Percentiles rank a stretch among this genome's conserved stretches.
These are phyloP conservation scores for Diorhabda elongata DNA, from an alignment of 1,140 invertebrate genomes.

Conservation along the genomic window DNA sequence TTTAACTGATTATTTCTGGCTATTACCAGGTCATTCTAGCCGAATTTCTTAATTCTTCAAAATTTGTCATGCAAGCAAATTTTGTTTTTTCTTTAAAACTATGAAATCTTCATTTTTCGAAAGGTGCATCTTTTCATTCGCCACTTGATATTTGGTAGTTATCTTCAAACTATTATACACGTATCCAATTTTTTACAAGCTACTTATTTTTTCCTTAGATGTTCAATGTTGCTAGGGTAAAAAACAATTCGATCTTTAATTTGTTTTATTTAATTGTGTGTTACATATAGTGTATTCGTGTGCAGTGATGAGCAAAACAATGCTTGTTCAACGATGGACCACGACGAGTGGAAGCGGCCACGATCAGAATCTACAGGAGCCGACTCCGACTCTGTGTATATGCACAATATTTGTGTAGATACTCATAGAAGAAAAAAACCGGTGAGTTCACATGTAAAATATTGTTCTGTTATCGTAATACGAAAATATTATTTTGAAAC, in stretches of 20 bases:
- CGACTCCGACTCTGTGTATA: constrained; percentile 69
- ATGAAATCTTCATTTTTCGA: too few species aligned
- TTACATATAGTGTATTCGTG: constrained; percentile 43
- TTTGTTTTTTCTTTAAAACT: too few species aligned
- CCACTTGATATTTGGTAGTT: too few species aligned
- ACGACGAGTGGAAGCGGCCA: constrained; percentile 68
- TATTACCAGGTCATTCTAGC: too few species aligned
- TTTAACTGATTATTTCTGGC: too few species aligned
- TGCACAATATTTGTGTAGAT: constrained; percentile 54
- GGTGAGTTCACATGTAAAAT: constrained; percentile 37
- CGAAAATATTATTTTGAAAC: too few species aligned
- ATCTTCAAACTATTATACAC: too few species aligned
- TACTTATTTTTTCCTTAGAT: constrained; percentile 17
- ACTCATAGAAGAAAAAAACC: constrained; percentile 47
- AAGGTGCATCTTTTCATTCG: too few species aligned
- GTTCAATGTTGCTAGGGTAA: constrained; percentile 33
- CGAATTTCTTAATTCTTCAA: too few species aligned
- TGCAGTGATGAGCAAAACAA: constrained; percentile 55
- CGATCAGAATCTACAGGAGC: constrained; percentile 67
- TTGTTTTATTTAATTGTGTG: background rate
- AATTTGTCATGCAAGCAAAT: too few species aligned
- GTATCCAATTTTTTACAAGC: too few species aligned
- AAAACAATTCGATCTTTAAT: constrained; percentile 17
- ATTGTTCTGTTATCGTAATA: too few species aligned
- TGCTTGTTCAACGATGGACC: constrained; percentile 53